Percentiles rank a stretch among this genome's conserved stretches.
Evolutionary conservation across 2,113 vertebrate genomes (phyloP).

Genomic region (Xiphophorus hellerii): DNA sequence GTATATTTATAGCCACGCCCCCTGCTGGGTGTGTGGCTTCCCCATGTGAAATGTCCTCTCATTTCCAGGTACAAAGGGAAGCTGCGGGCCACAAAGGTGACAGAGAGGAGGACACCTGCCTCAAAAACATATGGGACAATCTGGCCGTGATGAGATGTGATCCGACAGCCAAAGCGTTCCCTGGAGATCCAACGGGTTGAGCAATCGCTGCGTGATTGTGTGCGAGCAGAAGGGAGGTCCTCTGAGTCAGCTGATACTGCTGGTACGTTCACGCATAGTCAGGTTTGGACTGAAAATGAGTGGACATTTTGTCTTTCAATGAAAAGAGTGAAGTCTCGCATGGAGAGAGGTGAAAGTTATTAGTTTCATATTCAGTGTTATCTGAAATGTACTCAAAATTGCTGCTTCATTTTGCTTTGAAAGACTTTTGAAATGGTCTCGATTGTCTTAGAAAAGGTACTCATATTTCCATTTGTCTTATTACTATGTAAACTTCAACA

Average conservation of each 20-base stretch:
- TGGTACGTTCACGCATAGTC: background rate
- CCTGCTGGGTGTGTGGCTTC: constrained; percentile 22
- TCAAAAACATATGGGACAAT: constrained; percentile 67
- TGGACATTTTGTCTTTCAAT: background rate
- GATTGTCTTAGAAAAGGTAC: background rate
- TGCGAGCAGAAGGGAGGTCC: constrained; percentile 34
- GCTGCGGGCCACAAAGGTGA: constrained; percentile 25
- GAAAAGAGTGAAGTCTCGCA: background rate
- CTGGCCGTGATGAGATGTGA: constrained; percentile 66
- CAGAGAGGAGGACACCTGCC: constrained; percentile 52
- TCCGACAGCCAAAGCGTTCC: constrained; percentile 62
- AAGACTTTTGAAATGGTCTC: background rate
- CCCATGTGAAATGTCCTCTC: constrained; percentile 15
- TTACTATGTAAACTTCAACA: too few relatives aligned
- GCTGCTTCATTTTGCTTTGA: background rate
- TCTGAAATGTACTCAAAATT: background rate
- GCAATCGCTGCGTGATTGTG: constrained; percentile 53
- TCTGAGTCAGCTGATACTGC: constrained; percentile 18
- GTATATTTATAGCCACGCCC: constrained; percentile 39
- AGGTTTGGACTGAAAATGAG: too few relatives aligned
- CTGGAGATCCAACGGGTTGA: constrained; percentile 59
- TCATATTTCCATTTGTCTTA: background rate
- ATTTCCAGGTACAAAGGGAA: constrained; percentile 21
- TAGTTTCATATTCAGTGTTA: background rate
- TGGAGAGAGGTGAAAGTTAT: background rate